These are phyloP conservation scores for Whitmania pigra DNA, from an alignment of 1,140 invertebrate species.

Conservation along the genomic window DNA sequence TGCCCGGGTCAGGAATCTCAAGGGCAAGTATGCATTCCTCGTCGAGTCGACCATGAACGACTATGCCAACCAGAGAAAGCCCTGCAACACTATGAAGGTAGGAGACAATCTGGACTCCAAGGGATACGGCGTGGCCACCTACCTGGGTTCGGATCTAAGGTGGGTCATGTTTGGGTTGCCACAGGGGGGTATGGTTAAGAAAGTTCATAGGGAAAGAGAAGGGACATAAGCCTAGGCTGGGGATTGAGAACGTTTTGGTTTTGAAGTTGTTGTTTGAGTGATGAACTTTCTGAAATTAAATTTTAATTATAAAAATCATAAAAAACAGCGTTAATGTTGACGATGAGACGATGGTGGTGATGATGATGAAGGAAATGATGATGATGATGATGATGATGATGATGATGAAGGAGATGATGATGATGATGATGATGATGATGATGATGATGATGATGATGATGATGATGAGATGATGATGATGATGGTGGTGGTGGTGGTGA, in stretches of 20 bases:
- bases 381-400: slow-evolving; percentile 19
- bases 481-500: slow-evolving; percentile 10
- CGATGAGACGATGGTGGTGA: no score
- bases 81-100: slow-evolving; percentile 76
- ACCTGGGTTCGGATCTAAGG: slow-evolving; percentile 65
- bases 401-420: background rate
- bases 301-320: no score
- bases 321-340: no score
- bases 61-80: slow-evolving; percentile 41
- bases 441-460: slow-evolving; percentile 14
- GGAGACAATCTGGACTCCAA: slow-evolving; percentile 72
- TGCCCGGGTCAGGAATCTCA: slow-evolving; percentile 47
- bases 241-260: background rate
- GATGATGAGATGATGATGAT: slow-evolving; percentile 15
- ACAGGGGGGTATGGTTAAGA: slow-evolving; percentile 39
- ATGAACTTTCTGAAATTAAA: no score
- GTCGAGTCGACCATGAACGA: slow-evolving; percentile 40
- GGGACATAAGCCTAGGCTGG: background rate
- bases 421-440: slow-evolving; percentile 12
- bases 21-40: slow-evolving; percentile 37
- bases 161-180: slow-evolving; percentile 22
- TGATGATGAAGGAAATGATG: no score
- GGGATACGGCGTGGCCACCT: slow-evolving; percentile 82
- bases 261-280: background rate
- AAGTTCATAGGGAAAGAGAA: background rate